Base-by-base conservation (phyloP, 1,140 invertebrate genomes). In the Trichonephila clavata region DNA sequence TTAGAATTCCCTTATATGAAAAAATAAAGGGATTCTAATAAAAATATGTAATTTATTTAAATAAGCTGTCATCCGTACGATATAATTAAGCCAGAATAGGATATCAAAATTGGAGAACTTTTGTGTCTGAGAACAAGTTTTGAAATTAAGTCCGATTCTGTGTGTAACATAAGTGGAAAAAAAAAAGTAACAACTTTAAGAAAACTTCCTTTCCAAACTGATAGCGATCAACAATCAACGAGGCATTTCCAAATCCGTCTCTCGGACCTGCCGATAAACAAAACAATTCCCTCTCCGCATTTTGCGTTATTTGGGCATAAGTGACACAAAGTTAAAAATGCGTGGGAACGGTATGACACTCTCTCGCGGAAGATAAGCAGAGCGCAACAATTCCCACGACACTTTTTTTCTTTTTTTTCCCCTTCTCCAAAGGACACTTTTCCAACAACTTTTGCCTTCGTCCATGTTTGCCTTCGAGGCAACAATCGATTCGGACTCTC, bases 311-410 rank as follows among this genome's bases (percentile, higher is more conserved):
- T 77, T 77, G 13, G 68, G 27, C 32, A 77, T 77, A 77, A 77
- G 68, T 77, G 27, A 77, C 68, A 77, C 68, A 77, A 24, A 39
- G 68, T 77, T 77, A 32, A 77, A 77, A 77, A 77, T 14, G 68
- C 68, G 68, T 77, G 68, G 68, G 68, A 77, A 77, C 27, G 68
- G 68, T 18, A 32, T 77, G 68, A 77, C 68, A 77, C 68, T 77
- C 27, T 32, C 24, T 16, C 27, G 13, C 27, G 16, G 68, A 77
- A 68, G 65, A 39, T 18, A 68, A 77, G 68, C 68, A 77, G 68
- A 77, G 68, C 68, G 68, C 24, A 24, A 77, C 68, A 24, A 14
- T 77, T 77, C 68, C 27, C 68, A 77, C 68, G 68, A 77, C 68
- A 77, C 68, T 77, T 77, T 50, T 50, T 50, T 50, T 50, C 10